Base-by-base conservation (phyloP, 2,888 invertebrate genomes). In the Acleris laterana region DNA sequence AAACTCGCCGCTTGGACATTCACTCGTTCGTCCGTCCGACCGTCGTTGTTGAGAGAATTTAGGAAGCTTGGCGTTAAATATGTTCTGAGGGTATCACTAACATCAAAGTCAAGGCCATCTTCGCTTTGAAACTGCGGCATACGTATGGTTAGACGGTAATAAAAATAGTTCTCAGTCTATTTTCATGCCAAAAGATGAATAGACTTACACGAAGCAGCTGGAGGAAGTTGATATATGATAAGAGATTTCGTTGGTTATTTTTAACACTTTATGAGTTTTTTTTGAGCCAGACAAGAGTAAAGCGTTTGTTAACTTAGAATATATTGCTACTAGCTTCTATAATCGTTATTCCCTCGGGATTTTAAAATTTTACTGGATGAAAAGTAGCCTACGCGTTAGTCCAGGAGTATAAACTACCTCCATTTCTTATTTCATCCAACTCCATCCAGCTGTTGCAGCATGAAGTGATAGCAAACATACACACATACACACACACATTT, bases 151-250 rank as follows among this genome's bases (percentile, higher is more conserved):
- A 49, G 20, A 20, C 49, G 5, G 7, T 5, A 17, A 20, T 49
- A 11, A 49, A 49, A 49, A 49, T 20, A 49, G 49, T 49, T 19
- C 20, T 11, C 20, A 11, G 44, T n/a, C 48, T 55, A 48, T 44
- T 48, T 62, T 62, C 62, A 62, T 55, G 53, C 53, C 53, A 62
- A 62, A 11, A 53, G 46, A 46, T 62, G 19, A 55, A 62, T 62
- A 32, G 32, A 32, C 32, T 17, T 28, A 55, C 46, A 22, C 11
- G 42, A 32, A 55, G 48, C 62, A 62, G 53, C 53, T 48, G 53
- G 22, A 22, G 48, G 51, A 44, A 51, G 51, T 60, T 50, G 25
- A 25, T 19, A 13, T 20, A 16, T 28, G n/a, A 17, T 22, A 25
- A 3, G n/a, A 46, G 46, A 44, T 17, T 60, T 44, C 22, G 42